Evolutionary conservation across 2,797 vertebrate genomes (phyloP).

Genomic region (Fundulus diaphanus): DNA sequence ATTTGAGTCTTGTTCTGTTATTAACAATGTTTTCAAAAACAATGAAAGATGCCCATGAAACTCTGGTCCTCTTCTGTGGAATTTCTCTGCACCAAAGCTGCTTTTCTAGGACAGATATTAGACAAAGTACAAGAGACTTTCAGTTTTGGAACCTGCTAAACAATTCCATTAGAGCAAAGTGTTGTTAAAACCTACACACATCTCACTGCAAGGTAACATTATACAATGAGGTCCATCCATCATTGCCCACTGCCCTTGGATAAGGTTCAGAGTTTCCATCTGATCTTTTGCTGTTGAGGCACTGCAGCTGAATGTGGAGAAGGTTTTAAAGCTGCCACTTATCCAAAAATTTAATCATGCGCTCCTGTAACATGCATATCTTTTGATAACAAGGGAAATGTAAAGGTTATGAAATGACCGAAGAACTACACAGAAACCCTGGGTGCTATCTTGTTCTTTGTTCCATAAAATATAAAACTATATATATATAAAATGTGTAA

Average conservation of each 20-base stretch:
- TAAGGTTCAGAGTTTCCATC: background rate
- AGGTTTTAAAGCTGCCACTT: background rate
- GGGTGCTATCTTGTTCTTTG: background rate
- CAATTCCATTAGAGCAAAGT: slow-evolving; percentile 35
- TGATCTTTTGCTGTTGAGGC: background rate
- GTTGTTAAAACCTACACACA: slow-evolving; percentile 22
- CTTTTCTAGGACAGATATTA: slow-evolving; percentile 41
- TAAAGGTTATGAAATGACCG: background rate
- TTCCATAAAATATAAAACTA: background rate
- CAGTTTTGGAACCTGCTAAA: slow-evolving; percentile 8
- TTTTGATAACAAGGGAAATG: background rate
- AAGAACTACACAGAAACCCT: background rate
- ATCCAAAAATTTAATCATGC: background rate
- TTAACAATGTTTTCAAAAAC: background rate
- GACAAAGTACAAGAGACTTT: slow-evolving; percentile 26
- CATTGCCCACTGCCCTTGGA: slow-evolving; percentile 16
- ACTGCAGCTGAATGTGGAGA: background rate
- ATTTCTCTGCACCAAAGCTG: slow-evolving; percentile 1
- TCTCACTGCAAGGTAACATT: slow-evolving; percentile 33
- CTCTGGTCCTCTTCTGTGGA: slow-evolving; percentile 27
- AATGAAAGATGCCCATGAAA: background rate
- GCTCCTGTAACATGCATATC: background rate
- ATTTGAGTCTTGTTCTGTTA: background rate
- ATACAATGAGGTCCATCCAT: slow-evolving; percentile 17
- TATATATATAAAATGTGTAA: no score